Evolutionary conservation across 2,888 invertebrate species (phyloP), one percentile per base, ranked within the genome.

Genomic region (Spicauda simplicius): DNA sequence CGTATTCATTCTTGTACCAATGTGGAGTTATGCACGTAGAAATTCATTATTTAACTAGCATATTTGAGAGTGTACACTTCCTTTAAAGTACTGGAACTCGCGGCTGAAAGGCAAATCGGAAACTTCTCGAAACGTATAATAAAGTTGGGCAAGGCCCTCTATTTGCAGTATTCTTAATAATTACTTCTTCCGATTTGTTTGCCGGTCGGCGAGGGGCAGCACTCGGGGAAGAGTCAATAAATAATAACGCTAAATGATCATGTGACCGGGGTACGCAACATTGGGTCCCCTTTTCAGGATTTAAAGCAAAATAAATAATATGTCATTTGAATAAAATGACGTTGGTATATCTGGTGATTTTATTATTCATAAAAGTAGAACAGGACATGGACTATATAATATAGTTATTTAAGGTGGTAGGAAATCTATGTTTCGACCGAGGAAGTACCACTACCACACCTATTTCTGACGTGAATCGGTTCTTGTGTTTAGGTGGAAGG

Each of bases 111-210:
- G 20, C 61, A 50, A 61, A 67, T 67, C 37, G 67, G 52, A 70
- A 75, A 76, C 74, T 71, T 74, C 78, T 81, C 78, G 69, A 80
- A 83, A 78, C 77, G 75, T 81, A 78, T 76, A 85, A 84, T 84
- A 85, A 88, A 82, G 79, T 81, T 79, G 80, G 77, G 76, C 74
- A 80, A 82, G 78, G 76, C 85, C 84, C 86, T 83, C 81, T 91
- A 86, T 91, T 91, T 90, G 82, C 88, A 81, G 84, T 89, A 90
- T 91, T 88, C 90, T 91, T 90, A 91, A 91, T 92, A 90, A 92
- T 91, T 91, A 92, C 90, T 88, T 91, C 85, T 90, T 90, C 87
- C 88, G 87, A 86, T 91, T 90, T 91, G 88, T 91, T 92, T 91
- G 87, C 87, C 73, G 67, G 67, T 77, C 77, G 48, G 48, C 48